Percentiles rank a stretch among this genome's conserved stretches.
Conservation (phyloP, 2,888 invertebrate species). For the Pterostichus madidus region DNA sequence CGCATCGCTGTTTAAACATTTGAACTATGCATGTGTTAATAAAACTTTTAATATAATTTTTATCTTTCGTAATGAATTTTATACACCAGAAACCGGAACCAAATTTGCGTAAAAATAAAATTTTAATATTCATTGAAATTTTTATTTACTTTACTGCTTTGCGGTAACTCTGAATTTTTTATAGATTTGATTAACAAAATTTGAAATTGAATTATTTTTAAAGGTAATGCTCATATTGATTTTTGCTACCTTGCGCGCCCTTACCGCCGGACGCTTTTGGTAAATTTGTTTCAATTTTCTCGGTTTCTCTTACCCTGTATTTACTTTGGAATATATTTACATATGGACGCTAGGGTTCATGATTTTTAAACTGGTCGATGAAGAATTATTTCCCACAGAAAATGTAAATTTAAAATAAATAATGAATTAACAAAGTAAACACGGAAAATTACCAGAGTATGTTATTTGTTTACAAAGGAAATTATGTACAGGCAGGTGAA, state of each 20-base stretch:
- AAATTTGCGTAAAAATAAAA: not conserved
- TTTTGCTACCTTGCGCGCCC: not conserved
- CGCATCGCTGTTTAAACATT: conserved; percentile 35
- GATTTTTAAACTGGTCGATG: too few relatives aligned
- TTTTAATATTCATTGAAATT: conserved; percentile 4
- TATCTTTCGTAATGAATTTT: conserved; percentile 12
- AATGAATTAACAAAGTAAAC: too few relatives aligned
- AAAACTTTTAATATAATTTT: conserved; percentile 21
- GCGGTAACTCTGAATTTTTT: not conserved
- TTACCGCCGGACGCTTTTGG: not conserved
- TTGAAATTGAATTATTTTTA: not conserved
- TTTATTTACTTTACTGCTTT: not conserved
- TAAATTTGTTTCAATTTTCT: not conserved
- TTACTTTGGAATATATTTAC: conserved; percentile 7
- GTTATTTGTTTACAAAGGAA: too few relatives aligned
- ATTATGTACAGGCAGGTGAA: too few relatives aligned
- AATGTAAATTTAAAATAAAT: too few relatives aligned
- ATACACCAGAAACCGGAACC: not conserved
- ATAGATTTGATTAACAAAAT: conserved; percentile 24
- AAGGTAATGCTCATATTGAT: not conserved
- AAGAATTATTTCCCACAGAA: too few relatives aligned
- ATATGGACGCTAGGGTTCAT: not conserved
- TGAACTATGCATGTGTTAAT: conserved; percentile 2
- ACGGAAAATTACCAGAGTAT: too few relatives aligned
- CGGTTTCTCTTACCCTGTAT: not conserved